Conservation (phyloP, 2,888 invertebrate species). For the Meteorus colon region DNA sequence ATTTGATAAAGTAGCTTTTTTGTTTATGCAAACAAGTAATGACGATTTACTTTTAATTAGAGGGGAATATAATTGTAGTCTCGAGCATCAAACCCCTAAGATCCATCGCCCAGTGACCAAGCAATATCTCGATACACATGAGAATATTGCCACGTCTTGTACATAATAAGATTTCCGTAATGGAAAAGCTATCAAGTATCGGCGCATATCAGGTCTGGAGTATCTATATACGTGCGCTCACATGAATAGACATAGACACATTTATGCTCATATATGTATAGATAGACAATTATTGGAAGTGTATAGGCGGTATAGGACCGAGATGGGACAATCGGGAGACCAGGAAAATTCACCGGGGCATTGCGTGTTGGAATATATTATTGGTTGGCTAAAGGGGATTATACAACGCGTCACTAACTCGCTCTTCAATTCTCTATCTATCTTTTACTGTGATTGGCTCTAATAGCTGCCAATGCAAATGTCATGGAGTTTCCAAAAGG, state of each 20-base stretch:
- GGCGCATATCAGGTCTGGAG: slow-evolving; percentile 55
- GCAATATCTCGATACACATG: slow-evolving; percentile 48
- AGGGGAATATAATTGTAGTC: neutral
- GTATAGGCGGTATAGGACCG: slow-evolving; percentile 48
- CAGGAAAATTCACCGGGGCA: neutral
- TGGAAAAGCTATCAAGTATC: slow-evolving; percentile 63
- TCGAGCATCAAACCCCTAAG: neutral
- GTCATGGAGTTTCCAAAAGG: neutral
- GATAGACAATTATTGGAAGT: slow-evolving; percentile 7
- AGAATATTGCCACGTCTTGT: slow-evolving; percentile 50
- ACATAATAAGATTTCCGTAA: slow-evolving; percentile 69
- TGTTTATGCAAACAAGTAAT: too few relatives aligned
- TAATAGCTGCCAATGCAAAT: neutral
- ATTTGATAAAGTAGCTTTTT: too few relatives aligned
- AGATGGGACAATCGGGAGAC: neutral
- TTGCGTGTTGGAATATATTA: neutral
- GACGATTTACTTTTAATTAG: neutral
- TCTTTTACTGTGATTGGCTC: neutral
- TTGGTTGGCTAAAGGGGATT: slow-evolving; percentile 59
- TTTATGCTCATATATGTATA: slow-evolving; percentile 6
- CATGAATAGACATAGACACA: neutral
- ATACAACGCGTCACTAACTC: slow-evolving; percentile 63
- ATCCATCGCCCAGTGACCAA: slow-evolving; percentile 35
- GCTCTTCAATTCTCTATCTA: slow-evolving; percentile 18
- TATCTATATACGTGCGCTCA: neutral